Evolutionary conservation across 2,113 vertebrate species (phyloP).

Genomic region (Tetrao urogallus): DNA sequence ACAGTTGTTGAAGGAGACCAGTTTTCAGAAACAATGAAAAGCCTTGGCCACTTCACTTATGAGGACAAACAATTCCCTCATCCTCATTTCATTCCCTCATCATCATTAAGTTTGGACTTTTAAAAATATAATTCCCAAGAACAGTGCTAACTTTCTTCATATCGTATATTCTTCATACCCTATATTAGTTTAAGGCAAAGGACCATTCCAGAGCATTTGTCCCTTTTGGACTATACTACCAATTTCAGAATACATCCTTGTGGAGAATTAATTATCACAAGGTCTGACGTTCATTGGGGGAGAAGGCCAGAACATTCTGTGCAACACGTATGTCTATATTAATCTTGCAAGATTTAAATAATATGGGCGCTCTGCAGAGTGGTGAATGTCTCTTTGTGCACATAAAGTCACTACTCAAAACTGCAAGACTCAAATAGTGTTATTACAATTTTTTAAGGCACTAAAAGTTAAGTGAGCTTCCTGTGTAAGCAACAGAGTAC

Average conservation of each 20-base stretch:
- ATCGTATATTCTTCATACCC: background rate
- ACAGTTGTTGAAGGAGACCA: conserved; percentile 74
- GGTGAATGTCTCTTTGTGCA: conserved; percentile 60
- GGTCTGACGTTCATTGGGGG: background rate
- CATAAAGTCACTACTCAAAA: conserved; percentile 29
- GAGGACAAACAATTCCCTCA: conserved; percentile 61
- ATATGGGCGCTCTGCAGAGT: background rate
- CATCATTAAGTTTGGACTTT: conserved; percentile 59
- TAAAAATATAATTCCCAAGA: conserved; percentile 66
- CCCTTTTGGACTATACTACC: background rate
- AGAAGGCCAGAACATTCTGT: background rate
- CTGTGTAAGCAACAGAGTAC: conserved; percentile 52
- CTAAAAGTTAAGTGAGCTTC: conserved; percentile 57
- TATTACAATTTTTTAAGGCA: conserved; percentile 45
- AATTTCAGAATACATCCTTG: background rate
- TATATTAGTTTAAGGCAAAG: background rate
- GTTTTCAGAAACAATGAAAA: conserved; percentile 74
- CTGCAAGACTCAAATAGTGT: background rate
- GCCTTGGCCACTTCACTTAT: conserved; percentile 75
- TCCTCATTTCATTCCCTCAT: conserved; percentile 11
- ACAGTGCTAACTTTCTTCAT: conserved; percentile 42
- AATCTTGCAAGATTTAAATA: background rate
- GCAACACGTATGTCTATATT: background rate
- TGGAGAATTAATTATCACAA: background rate
- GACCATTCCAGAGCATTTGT: background rate